These are phyloP conservation scores for Sycophaga agraensis DNA, from an alignment of 1,140 invertebrate species.

Conservation along the genomic window DNA sequence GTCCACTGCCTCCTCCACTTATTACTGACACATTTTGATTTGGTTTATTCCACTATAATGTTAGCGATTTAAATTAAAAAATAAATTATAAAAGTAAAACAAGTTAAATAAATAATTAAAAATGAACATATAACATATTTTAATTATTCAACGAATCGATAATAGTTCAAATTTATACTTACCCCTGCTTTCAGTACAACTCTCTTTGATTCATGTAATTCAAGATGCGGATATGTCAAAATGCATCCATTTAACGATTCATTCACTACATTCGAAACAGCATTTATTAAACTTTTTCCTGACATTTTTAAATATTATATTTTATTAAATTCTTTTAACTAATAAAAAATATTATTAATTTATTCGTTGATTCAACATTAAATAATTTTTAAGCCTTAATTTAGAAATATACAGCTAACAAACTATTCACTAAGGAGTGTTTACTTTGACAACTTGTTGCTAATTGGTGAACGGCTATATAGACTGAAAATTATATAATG, in stretches of 20 bases:
- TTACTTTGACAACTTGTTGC: too few relatives aligned
- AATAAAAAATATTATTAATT: too few relatives aligned
- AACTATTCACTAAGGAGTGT: too few relatives aligned
- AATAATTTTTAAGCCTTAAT: too few relatives aligned
- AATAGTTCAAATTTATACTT: slow-evolving; percentile 27
- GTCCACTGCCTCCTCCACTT: slow-evolving; percentile 83
- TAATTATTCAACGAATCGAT: neutral
- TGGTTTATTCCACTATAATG: slow-evolving; percentile 51
- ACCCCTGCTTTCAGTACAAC: slow-evolving; percentile 63
- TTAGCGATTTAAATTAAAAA: too few relatives aligned
- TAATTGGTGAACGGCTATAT: too few relatives aligned
- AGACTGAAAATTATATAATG: too few relatives aligned
- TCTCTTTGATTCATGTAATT: slow-evolving; percentile 62
- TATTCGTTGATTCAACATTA: too few relatives aligned
- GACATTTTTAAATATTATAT: slow-evolving; percentile 4
- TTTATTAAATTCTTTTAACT: too few relatives aligned
- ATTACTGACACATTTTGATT: slow-evolving; percentile 68
- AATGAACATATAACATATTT: too few relatives aligned
- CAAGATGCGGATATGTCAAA: slow-evolving; percentile 63
- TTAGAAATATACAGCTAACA: too few relatives aligned
- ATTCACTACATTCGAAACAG: slow-evolving; percentile 65
- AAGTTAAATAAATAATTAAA: too few relatives aligned
- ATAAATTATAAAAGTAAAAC: neutral
- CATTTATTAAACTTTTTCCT: slow-evolving; percentile 69
- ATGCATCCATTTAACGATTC: slow-evolving; percentile 70